Conservation (phyloP, 2,888 invertebrate genomes). For the Thumatha senex region DNA sequence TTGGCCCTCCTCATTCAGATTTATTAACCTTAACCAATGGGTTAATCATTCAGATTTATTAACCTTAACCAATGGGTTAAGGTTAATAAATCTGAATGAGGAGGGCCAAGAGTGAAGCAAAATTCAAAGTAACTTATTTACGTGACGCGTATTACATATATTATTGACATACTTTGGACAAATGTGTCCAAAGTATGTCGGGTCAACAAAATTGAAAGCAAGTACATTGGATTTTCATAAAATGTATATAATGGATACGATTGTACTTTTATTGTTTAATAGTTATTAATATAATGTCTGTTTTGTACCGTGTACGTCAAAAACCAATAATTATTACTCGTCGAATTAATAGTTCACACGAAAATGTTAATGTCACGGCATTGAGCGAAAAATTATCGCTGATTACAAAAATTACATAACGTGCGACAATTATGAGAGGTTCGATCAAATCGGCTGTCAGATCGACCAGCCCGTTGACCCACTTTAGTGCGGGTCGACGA, state of each 20-base stretch:
- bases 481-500: slow-evolving; percentile 71
- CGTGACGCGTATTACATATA: background rate
- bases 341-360: background rate
- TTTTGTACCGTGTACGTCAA: background rate
- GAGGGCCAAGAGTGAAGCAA: background rate
- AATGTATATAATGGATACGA: too few species aligned
- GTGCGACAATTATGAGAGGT: slow-evolving; percentile 43
- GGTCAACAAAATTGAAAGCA: too few species aligned
- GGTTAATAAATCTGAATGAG: background rate
- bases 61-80: background rate
- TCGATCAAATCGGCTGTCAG: slow-evolving; percentile 50
- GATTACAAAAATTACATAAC: slow-evolving; percentile 44
- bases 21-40: background rate
- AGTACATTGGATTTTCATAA: too few species aligned
- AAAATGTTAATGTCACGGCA: background rate
- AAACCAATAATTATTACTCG: background rate
- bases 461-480: slow-evolving; percentile 75
- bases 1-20: background rate
- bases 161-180: too few species aligned
- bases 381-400: background rate
- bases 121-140: background rate
- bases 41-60: background rate
- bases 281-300: too few species aligned
- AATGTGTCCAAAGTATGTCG: background rate
- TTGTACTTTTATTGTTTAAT: too few species aligned